Evolutionary conservation across 1,140 invertebrate species (phyloP), one percentile per base, ranked within the genome.

Genomic region (Pseudoatta argentina): DNA sequence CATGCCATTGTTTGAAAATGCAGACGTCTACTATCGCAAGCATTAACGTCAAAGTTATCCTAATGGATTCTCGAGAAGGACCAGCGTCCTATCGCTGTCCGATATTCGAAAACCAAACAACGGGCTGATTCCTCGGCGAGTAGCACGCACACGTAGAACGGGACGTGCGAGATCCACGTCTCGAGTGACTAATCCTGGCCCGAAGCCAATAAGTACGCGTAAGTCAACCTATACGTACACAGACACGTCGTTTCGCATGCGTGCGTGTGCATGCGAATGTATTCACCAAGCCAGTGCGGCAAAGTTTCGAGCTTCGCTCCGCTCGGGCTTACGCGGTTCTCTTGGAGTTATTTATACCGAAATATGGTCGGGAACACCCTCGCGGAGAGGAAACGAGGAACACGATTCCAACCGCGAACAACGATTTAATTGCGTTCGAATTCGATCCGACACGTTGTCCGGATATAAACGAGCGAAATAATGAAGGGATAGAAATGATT

Each of bases 281-380:
- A 24, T 76, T 61, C 69, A 21, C 44, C 69, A 55, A 27, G 4
- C 24, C 27, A 34, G 8, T 3, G 27, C 24, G 39, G 21, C 14
- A n/a, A 85, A 85, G 73, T 66, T 78, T 87, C 61, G 24, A 86
- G 79, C 30, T 51, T 51, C 44, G 72, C 81, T 57, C 10, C 69
- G 69, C 55, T 76, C 85, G 30, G 63, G 75, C 55, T 75, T 85
- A 75, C 71, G 66, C 66, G 51, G 51, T 48, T 83, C 86, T 87
- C 86, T 87, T 72, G 51, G 75, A 88, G 91, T 88, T 88, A 92
- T 92, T 91, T 91, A 90, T 92, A 91, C 51, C 87, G 85, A 67
- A 87, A 91, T 88, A 78, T 83, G 57, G 64, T 76, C 44, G 85
- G 66, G 64, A 85, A 88, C 59, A 18, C 7, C 0, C 64, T 18